These are phyloP conservation scores for Scolanthus callimorphus DNA, from an alignment of 92 coral and sea anemone species.

Conservation along the genomic window DNA sequence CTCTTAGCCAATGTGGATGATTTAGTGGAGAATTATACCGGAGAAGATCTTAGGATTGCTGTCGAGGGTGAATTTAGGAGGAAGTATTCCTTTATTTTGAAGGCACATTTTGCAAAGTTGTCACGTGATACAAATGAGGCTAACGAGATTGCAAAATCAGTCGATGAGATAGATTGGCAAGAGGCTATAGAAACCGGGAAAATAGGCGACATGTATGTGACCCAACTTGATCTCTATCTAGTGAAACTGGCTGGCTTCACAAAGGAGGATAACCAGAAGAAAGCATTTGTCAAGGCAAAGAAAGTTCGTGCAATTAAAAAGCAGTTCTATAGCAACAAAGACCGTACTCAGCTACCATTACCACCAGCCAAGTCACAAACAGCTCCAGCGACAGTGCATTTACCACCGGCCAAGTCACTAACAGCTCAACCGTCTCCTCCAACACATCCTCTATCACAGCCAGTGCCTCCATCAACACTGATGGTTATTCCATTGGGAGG, in stretches of 20 bases:
- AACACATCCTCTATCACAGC: not conserved
- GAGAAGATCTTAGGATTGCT: constrained; percentile 13
- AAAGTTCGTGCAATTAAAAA: constrained; percentile 24
- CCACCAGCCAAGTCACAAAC: no score
- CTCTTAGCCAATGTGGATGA: constrained; percentile 14
- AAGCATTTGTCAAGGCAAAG: constrained; percentile 30
- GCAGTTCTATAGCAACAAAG: constrained; percentile 25
- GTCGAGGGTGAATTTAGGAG: constrained; percentile 17
- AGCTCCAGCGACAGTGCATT: no score
- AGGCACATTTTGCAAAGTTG: constrained; percentile 16
- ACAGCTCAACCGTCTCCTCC: not conserved
- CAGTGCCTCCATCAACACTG: not conserved
- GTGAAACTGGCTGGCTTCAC: constrained; percentile 11
- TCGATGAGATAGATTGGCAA: constrained; percentile 26
- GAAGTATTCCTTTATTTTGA: constrained; percentile 8
- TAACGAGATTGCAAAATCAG: constrained; percentile 21
- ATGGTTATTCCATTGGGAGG: constrained; percentile 37
- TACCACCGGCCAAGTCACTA: no score
- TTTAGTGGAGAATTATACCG: constrained; percentile 22
- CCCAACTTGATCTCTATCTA: constrained; percentile 28
- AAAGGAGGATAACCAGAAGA: constrained; percentile 7
- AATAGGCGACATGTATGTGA: constrained; percentile 12
- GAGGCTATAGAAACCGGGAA: constrained; percentile 11
- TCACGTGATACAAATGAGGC: constrained; percentile 19
- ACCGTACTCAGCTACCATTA: constrained; percentile 8